These are phyloP conservation scores for Microctenopoma stevenorrisi DNA, from an alignment of 2,797 vertebrate species.

Conservation along the genomic window DNA sequence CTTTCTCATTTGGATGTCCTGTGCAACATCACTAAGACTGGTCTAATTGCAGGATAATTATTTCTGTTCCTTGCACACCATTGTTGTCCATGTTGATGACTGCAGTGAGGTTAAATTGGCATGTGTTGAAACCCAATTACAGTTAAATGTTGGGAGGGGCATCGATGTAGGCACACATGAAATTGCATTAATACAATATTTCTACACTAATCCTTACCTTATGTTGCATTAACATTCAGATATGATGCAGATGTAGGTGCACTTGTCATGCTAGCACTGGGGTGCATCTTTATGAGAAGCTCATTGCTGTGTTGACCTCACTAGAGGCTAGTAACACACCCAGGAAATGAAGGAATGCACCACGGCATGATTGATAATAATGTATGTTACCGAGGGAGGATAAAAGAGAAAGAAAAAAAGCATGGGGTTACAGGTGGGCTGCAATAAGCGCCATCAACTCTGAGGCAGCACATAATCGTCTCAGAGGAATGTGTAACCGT, in stretches of 20 bases:
- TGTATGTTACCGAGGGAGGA: constrained; percentile 1
- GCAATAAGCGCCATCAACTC: constrained; percentile 17
- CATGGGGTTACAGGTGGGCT: background rate
- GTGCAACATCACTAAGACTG: background rate
- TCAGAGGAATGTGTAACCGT: constrained; percentile 18
- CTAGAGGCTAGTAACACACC: constrained; percentile 27
- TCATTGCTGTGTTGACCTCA: constrained; percentile 22
- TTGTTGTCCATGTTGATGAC: background rate
- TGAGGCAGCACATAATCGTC: constrained; percentile 13
- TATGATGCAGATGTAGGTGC: too few species aligned
- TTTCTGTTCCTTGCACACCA: background rate
- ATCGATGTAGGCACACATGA: background rate
- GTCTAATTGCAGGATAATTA: constrained; percentile 1
- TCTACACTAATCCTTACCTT: background rate
- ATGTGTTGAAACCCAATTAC: constrained; percentile 1
- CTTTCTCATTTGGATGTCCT: background rate
- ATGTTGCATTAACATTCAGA: background rate
- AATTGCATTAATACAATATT: too few species aligned
- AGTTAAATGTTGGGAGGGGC: background rate
- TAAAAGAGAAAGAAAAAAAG: background rate
- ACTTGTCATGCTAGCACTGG: background rate
- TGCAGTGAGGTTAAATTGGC: constrained; percentile 19
- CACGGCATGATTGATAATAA: constrained; percentile 22
- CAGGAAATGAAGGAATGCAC: constrained; percentile 33
- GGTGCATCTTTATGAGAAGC: constrained; percentile 16